phyloP scores from a whole-genome alignment of 2,113 vertebrate species.

The Varanus komodoensis region DNA sequence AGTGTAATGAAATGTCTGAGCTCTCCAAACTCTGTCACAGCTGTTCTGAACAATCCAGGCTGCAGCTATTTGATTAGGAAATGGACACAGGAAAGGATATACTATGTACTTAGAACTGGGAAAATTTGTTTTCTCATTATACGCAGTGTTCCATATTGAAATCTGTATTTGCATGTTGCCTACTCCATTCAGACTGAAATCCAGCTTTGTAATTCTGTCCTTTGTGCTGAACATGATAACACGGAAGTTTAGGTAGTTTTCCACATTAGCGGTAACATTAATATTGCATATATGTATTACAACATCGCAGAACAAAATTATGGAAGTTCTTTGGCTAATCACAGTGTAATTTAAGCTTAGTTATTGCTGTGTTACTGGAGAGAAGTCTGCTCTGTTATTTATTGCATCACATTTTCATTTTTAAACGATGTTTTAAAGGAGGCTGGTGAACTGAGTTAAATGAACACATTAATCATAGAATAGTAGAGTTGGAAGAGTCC shows the following conservation, averaged over 20 bases:
- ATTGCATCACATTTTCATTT: background rate
- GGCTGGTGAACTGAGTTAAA: background rate
- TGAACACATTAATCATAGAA: background rate
- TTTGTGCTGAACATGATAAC: background rate
- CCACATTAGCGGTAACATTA: background rate
- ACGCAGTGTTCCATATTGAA: background rate
- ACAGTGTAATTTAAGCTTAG: background rate
- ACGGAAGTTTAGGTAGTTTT: background rate
- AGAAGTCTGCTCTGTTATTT: background rate
- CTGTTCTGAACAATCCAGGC: background rate
- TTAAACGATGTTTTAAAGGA: fast-evolving
- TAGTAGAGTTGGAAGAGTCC: too few relatives aligned
- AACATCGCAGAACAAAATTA: background rate
- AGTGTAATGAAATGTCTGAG: background rate
- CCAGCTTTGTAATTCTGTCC: background rate
- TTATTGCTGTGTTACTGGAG: background rate
- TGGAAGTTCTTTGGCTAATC: background rate
- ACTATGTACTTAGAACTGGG: background rate
- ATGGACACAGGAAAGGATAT: background rate
- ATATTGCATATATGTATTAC: background rate
- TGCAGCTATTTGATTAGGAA: background rate
- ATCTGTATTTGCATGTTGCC: background rate
- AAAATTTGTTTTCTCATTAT: background rate
- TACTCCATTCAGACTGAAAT: background rate
- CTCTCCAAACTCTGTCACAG: background rate